phyloP scores from a whole-genome alignment of 2,888 invertebrate genomes.

The Drosophila formosana region DNA sequence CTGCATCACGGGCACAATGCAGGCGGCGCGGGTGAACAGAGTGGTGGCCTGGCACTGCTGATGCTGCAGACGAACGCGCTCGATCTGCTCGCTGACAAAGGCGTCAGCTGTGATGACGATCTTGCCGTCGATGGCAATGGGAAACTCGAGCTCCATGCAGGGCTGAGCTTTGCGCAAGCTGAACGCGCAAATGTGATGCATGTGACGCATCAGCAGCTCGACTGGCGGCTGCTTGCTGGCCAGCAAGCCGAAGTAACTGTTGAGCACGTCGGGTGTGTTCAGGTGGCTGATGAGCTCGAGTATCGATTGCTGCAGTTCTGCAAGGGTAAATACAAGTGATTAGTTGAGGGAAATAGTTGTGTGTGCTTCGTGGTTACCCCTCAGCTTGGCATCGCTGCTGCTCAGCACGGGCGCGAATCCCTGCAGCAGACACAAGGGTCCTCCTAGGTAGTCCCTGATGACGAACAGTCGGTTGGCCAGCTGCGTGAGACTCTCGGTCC shows the following conservation, averaged over 20 bases:
- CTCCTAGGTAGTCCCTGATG: conserved; percentile 85
- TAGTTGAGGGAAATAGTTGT: neutral
- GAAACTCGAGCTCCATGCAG: conserved; percentile 83
- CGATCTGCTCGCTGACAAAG: conserved; percentile 78
- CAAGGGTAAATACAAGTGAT: neutral
- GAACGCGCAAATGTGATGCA: conserved; percentile 84
- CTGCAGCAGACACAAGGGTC: conserved; percentile 82
- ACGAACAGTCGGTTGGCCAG: conserved; percentile 83
- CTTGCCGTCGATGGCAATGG: conserved; percentile 80
- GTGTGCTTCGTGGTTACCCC: conserved; percentile 58
- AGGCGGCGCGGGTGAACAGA: conserved; percentile 82
- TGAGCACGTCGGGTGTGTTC: conserved; percentile 85
- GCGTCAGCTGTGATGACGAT: conserved; percentile 79
- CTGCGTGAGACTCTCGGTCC: conserved; percentile 83
- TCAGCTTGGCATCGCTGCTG: conserved; percentile 76
- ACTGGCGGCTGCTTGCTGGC: conserved; percentile 87
- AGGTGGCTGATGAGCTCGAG: conserved; percentile 87
- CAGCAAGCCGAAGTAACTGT: conserved; percentile 87
- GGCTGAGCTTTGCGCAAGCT: conserved; percentile 81
- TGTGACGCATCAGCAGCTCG: conserved; percentile 87
- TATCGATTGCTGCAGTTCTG: conserved; percentile 89
- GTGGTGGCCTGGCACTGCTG: conserved; percentile 78
- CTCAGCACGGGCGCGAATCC: conserved; percentile 83
- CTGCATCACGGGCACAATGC: conserved; percentile 83
- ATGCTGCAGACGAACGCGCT: conserved; percentile 82